These are phyloP conservation scores for Sula dactylatra DNA, from an alignment of 2,113 vertebrate genomes.

Conservation along the genomic window DNA sequence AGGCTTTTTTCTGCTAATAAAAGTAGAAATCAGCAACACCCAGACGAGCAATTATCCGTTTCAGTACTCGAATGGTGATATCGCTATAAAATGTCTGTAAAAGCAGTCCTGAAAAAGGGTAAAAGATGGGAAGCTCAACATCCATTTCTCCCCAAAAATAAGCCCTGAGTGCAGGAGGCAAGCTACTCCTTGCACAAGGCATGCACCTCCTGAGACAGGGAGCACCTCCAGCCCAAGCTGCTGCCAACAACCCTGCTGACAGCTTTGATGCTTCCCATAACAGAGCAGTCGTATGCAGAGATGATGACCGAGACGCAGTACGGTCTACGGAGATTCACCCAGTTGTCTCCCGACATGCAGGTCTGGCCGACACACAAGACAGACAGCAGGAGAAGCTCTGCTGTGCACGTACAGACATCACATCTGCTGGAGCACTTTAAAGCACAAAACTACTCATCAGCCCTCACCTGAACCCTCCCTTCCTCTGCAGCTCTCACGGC, in stretches of 20 bases:
- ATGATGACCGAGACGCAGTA: rapidly evolving
- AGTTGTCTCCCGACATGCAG: not conserved
- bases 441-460: not conserved
- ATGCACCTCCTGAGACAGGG: not conserved
- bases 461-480: not conserved
- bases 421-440: too few species aligned
- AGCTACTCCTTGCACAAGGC: not conserved
- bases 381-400: not conserved
- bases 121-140: not conserved
- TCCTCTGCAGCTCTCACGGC: not conserved
- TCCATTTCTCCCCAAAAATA: not conserved
- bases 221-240: not conserved
- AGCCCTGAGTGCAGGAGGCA: not conserved
- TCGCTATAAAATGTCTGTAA: not conserved
- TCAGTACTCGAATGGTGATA: too few species aligned
- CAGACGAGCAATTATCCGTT: not conserved
- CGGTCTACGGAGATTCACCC: rapidly evolving
- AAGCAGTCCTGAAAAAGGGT: not conserved
- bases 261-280: not conserved
- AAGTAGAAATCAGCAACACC: not conserved
- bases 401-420: rapidly evolving
- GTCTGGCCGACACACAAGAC: not conserved
- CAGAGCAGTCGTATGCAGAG: not conserved
- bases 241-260: not conserved
- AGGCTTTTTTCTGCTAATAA: not conserved